phyloP scores from a whole-genome alignment of 2,888 invertebrate species.

The Pandemis heparana region DNA sequence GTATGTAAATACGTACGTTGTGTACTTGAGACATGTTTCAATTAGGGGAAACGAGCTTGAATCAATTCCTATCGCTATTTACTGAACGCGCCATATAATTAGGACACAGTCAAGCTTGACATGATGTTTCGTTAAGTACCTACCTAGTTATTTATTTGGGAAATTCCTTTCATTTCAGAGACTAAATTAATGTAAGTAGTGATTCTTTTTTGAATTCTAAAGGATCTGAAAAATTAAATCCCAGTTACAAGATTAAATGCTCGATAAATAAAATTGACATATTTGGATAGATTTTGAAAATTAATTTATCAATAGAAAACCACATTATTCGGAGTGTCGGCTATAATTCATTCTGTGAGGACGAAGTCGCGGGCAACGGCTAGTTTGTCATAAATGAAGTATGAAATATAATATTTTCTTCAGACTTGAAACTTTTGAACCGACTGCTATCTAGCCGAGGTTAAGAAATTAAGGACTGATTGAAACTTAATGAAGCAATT shows the following conservation, averaged over 20 bases:
- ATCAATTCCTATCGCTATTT: slow-evolving; percentile 50
- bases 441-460: neutral
- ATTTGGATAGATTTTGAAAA: no score
- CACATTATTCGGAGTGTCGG: no score
- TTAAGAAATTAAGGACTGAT: neutral
- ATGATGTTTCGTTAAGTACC: slow-evolving; percentile 17
- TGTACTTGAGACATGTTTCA: slow-evolving; percentile 57
- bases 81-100: slow-evolving; percentile 46
- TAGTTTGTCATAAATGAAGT: no score
- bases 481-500: neutral
- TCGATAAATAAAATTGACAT: no score
- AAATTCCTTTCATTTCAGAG: neutral
- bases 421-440: neutral
- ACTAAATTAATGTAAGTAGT: neutral
- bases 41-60: slow-evolving; percentile 51
- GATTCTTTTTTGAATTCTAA: slow-evolving; percentile 17
- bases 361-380: no score
- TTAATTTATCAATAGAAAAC: no score
- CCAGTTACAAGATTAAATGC: no score
- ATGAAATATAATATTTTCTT: neutral
- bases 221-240: neutral
- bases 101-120: slow-evolving; percentile 21
- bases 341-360: no score
- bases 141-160: neutral
- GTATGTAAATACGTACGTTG: slow-evolving; percentile 46